Base-by-base conservation (phyloP, 2,888 invertebrate species). In the Scrobipalpa costella region DNA sequence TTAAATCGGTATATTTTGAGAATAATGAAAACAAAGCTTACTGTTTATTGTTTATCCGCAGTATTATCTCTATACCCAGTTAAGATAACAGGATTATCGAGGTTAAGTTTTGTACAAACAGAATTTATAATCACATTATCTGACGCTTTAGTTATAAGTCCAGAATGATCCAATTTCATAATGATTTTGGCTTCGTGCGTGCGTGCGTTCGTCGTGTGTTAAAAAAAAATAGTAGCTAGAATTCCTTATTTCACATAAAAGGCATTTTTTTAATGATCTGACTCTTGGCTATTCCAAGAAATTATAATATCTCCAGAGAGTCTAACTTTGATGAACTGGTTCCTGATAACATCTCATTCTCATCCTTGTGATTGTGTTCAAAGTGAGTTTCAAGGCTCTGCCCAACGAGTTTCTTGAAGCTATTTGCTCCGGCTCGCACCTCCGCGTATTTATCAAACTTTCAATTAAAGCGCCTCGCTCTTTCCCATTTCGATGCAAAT, bases 401-500 rank as follows among this genome's bases (percentile, higher is more conserved):
- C n/a, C 15, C 27, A 7, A 8, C 34, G 27, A 55, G 55, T 55
- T 34, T 50, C 55, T 27, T 55, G 34, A n/a, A 34, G 33, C 34
- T 64, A 58, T 62, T 62, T 64, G 50, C 61, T 57, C 33, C 1
- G 17, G 34, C 15, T 47, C 60, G 38, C 61, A 69, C 66, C 71
- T 73, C 70, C 63, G 69, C 57, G 64, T 68, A 73, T 77, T 81
- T 82, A 83, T 82, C 80, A 86, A 88, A 88, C 83, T 89, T 87
- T 88, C 86, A 88, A 87, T 86, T 86, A 87, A 85, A 83, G 80
- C 75, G 80, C 74, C 74, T 71, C 73, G 76, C 80, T 77, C 83
- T 82, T 83, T 78, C 79, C 83, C 83, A 85, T 88, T 87, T 83
- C 80, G 77, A 90, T 88, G 88, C 87, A 87, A 89, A 90, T 88